phyloP scores from a whole-genome alignment of 2,888 invertebrate genomes.

The Galerucella calmariensis region DNA sequence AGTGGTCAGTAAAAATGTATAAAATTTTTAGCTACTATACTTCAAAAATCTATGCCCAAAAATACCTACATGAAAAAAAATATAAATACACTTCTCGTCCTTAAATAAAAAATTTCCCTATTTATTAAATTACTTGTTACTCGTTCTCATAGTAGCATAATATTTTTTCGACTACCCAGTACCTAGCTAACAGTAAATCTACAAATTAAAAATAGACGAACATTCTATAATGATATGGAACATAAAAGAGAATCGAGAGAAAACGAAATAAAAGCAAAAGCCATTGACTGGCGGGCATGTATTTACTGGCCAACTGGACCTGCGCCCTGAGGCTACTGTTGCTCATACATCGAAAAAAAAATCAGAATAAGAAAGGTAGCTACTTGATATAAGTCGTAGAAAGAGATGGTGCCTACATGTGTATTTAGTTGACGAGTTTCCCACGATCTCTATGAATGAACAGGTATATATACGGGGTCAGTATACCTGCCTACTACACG shows the following conservation, averaged over 20 bases:
- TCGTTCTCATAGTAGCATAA: background rate
- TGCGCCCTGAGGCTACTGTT: conserved; percentile 32
- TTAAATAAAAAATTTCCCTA: too few species aligned
- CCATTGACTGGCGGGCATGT: conserved; percentile 33
- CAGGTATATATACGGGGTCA: conserved; percentile 62
- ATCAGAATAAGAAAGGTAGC: conserved; percentile 39
- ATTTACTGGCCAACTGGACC: conserved; percentile 27
- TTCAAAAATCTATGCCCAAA: too few species aligned
- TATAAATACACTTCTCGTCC: too few species aligned
- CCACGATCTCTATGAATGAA: conserved; percentile 64
- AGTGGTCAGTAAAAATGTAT: too few species aligned
- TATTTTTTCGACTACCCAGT: background rate
- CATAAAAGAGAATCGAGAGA: conserved; percentile 26
- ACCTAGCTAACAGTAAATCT: conserved; percentile 6
- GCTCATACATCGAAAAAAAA: conserved; percentile 1
- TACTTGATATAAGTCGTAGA: conserved; percentile 30
- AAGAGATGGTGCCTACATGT: conserved; percentile 46
- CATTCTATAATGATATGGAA: conserved; percentile 31
- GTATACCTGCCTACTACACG: conserved; percentile 57
- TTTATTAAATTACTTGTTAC: too few species aligned
- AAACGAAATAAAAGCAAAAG: conserved; percentile 34
- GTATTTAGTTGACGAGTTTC: conserved; percentile 52
- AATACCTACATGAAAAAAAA: too few species aligned
- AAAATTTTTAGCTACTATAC: too few species aligned
- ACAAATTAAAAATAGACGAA: conserved; percentile 31